Conservation (phyloP, 2,113 vertebrate genomes). For the Desmodus rotundus region DNA sequence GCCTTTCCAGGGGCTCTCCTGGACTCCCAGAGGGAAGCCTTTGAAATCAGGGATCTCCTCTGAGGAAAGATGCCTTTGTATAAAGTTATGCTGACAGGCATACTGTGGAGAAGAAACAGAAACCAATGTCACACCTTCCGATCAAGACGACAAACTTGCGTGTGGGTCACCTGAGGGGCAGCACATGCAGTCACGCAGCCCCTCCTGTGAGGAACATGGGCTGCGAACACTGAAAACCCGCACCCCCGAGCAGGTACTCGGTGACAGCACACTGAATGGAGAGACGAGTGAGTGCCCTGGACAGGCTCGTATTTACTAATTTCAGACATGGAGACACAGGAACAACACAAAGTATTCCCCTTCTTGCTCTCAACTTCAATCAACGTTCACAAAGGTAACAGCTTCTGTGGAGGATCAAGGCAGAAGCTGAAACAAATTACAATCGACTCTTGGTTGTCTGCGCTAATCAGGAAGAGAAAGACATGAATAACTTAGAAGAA, state of each 20-base stretch:
- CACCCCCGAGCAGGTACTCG: not conserved
- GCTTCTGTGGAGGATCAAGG: not conserved
- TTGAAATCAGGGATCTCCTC: not conserved
- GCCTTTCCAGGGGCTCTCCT: not conserved
- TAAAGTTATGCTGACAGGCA: not conserved
- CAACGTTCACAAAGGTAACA: constrained; percentile 21
- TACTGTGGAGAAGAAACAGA: not conserved
- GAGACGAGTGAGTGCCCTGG: not conserved
- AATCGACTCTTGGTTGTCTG: not conserved
- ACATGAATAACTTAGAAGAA: not conserved
- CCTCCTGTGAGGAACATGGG: not conserved
- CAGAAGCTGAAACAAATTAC: not conserved
- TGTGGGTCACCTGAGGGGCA: not conserved
- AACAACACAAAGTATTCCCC: not conserved
- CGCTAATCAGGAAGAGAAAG: not conserved
- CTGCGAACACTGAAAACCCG: too few species aligned
- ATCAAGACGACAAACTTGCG: not conserved
- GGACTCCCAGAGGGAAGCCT: not conserved
- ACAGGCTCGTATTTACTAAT: not conserved
- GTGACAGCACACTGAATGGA: accelerated
- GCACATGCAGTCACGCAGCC: not conserved
- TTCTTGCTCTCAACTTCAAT: constrained; percentile 14
- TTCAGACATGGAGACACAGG: constrained; percentile 11
- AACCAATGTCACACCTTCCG: not conserved
- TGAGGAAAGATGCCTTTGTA: not conserved